phyloP scores from a whole-genome alignment of 2,113 vertebrate genomes.

The Gambusia affinis region DNA sequence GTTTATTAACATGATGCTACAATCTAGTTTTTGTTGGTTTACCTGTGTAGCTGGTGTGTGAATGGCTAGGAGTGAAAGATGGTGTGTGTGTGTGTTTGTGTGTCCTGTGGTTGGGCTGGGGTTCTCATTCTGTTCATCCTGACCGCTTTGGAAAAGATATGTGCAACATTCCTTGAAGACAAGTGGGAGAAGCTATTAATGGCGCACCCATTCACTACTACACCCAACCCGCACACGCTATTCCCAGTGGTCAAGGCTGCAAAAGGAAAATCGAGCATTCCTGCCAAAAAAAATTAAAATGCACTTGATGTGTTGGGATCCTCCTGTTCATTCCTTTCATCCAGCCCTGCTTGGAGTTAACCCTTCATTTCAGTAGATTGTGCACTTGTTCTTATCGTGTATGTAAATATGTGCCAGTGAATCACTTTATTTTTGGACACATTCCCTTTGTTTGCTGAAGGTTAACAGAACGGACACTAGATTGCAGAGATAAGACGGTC shows the following conservation, averaged over 20 bases:
- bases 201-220: not conserved
- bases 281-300: slow-evolving; percentile 4
- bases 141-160: slow-evolving; percentile 32
- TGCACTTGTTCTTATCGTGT: slow-evolving; percentile 24
- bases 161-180: slow-evolving; percentile 46
- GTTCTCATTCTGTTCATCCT: slow-evolving; percentile 61
- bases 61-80: not conserved
- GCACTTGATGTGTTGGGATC: slow-evolving; percentile 12
- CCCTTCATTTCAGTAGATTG: slow-evolving; percentile 4
- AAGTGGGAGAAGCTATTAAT: slow-evolving; percentile 24
- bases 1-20: slow-evolving; percentile 76
- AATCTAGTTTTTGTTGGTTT: slow-evolving; percentile 76
- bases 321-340: not conserved
- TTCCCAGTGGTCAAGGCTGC: slow-evolving; percentile 9
- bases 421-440: slow-evolving; percentile 42
- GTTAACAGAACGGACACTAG: not conserved
- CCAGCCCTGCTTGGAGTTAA: not conserved
- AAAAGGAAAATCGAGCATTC: slow-evolving; percentile 39
- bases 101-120: slow-evolving; percentile 48
- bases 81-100: too few species aligned
- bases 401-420: slow-evolving; percentile 51
- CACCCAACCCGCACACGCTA: not conserved
- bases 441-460: slow-evolving; percentile 50
- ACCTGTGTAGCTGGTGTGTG: slow-evolving; percentile 61
- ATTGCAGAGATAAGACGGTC: not conserved